These are phyloP conservation scores for Artibeus jamaicensis DNA, from an alignment of 2,797 vertebrate genomes.

Conservation along the genomic window DNA sequence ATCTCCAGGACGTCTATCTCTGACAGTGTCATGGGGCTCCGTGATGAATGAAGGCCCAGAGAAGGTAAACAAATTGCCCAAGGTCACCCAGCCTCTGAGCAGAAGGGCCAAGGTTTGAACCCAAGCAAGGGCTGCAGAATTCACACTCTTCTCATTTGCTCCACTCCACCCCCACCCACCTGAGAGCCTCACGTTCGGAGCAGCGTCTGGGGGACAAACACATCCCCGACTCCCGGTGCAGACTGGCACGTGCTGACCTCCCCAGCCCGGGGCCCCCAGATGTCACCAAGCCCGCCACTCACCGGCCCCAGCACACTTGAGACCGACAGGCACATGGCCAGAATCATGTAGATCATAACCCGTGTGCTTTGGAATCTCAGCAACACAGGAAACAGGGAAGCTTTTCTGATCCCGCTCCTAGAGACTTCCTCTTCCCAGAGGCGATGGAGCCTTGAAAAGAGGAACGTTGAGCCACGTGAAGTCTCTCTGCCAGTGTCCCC, in stretches of 20 bases:
- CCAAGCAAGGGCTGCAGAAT: neutral
- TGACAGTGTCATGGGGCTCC: neutral
- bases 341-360: accelerated
- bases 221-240: neutral
- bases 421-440: conserved; percentile 67
- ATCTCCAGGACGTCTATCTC: neutral
- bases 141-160: neutral
- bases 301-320: neutral
- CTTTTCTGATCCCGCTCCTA: neutral
- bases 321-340: neutral
- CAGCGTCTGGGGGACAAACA: neutral
- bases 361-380: conserved; percentile 55
- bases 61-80: neutral
- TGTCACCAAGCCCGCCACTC: neutral
- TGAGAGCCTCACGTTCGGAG: neutral
- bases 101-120: neutral
- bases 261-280: neutral
- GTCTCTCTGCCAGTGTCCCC: neutral
- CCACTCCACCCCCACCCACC: neutral
- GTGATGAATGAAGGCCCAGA: neutral
- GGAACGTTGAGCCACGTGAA: neutral
- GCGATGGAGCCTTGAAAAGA: conserved; percentile 1
- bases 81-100: neutral
- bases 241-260: neutral
- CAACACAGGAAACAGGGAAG: neutral